These are phyloP conservation scores for Alectoris magna DNA, from an alignment of 2,797 vertebrate genomes.

Conservation along the genomic window DNA sequence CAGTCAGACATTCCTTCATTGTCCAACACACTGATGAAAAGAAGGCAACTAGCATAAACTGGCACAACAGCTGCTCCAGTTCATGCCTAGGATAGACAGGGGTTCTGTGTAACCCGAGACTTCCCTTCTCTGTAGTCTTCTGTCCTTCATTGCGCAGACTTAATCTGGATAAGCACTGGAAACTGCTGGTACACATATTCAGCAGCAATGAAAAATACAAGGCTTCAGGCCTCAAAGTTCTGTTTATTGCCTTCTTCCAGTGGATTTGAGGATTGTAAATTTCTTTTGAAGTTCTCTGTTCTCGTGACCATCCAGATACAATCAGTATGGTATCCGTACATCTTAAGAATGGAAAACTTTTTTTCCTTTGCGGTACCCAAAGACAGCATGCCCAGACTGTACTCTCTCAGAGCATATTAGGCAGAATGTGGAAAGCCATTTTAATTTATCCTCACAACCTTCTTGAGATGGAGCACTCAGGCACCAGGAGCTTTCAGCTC, in stretches of 20 bases:
- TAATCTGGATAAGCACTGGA: neutral
- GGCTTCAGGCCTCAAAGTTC: neutral
- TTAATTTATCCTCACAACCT: neutral
- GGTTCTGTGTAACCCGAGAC: neutral
- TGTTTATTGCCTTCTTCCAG: neutral
- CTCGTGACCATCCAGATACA: neutral
- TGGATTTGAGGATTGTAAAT: neutral
- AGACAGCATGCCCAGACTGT: neutral
- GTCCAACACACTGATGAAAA: neutral
- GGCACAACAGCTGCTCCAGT: neutral
- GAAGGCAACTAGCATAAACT: neutral
- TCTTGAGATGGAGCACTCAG: neutral
- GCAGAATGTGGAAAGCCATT: neutral
- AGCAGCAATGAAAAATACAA: neutral
- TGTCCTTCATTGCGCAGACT: too few relatives aligned
- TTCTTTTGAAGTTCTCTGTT: neutral
- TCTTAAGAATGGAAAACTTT: neutral
- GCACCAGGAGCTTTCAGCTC: neutral
- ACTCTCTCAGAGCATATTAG: neutral
- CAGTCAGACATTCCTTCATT: neutral
- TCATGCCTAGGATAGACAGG: neutral
- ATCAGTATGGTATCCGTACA: neutral
- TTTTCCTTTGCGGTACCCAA: neutral
- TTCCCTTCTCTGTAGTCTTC: too few relatives aligned
- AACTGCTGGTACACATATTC: neutral